Conservation (phyloP, 2,888 invertebrate genomes). For the Chorisops tibialis region DNA sequence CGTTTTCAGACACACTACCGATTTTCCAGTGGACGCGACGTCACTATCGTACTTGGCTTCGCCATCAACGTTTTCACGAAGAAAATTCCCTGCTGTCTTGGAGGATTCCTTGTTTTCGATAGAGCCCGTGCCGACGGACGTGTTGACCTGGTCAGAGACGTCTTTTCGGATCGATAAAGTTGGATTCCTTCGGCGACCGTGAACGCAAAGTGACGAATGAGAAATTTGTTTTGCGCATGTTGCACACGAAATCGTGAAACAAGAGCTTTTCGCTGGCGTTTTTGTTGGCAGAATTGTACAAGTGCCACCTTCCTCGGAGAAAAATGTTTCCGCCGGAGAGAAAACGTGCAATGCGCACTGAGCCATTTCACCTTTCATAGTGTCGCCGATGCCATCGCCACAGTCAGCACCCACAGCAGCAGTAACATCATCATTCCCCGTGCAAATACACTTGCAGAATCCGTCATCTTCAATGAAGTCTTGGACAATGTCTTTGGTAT, state of each 20-base stretch:
- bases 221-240: conserved; percentile 38
- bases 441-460: not conserved
- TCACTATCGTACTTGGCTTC: not conserved
- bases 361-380: conserved; percentile 23
- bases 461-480: not conserved
- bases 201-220: conserved; percentile 31
- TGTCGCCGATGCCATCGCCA: conserved; percentile 32
- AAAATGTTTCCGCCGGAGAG: not conserved
- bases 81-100: no score
- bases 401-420: conserved; percentile 1
- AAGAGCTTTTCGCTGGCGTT: conserved; percentile 30
- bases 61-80: not conserved
- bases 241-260: conserved; percentile 27
- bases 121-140: not conserved
- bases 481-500: not conserved
- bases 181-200: conserved; percentile 25
- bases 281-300: conserved; percentile 25
- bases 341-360: conserved; percentile 23
- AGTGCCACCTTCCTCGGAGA: no score
- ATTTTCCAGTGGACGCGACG: not conserved
- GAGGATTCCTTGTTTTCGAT: no score
- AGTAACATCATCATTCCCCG: conserved; percentile 5
- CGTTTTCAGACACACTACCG: conserved; percentile 7
- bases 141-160: conserved; percentile 18
- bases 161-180: conserved; percentile 32